Percentiles rank a stretch among this genome's conserved stretches.
Conservation (phyloP, 2,888 invertebrate species). For the Lochmaea crataegi region DNA sequence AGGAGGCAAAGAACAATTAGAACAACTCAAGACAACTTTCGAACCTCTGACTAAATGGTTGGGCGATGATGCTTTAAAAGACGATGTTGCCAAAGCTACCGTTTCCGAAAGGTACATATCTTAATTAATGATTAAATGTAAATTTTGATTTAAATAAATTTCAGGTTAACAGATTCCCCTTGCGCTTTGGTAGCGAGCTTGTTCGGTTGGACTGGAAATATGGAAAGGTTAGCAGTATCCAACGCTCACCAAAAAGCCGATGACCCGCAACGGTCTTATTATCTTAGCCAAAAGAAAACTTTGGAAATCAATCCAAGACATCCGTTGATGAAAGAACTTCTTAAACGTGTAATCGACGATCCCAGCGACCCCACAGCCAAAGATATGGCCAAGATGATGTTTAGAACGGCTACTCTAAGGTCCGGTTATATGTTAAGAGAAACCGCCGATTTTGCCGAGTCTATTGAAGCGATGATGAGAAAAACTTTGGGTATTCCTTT, state of each 20-base stretch:
- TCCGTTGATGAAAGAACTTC: slow-evolving; percentile 92
- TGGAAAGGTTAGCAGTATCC: slow-evolving; percentile 95
- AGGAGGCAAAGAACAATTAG: slow-evolving; percentile 78
- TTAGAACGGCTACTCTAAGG: slow-evolving; percentile 91
- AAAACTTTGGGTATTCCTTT: slow-evolving; percentile 80
- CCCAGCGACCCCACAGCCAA: slow-evolving; percentile 81
- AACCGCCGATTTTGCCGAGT: slow-evolving; percentile 87
- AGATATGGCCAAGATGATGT: slow-evolving; percentile 89
- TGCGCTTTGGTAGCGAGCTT: slow-evolving; percentile 96
- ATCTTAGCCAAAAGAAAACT: slow-evolving; percentile 94
- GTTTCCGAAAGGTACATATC: slow-evolving; percentile 78
- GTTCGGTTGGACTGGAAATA: slow-evolving; percentile 99
- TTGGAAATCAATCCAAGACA: slow-evolving; percentile 98
- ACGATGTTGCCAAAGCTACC: slow-evolving; percentile 80
- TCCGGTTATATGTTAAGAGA: slow-evolving; percentile 95
- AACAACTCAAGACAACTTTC: slow-evolving; percentile 80
- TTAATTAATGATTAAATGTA: neutral
- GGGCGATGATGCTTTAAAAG: slow-evolving; percentile 80
- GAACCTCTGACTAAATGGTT: slow-evolving; percentile 95
- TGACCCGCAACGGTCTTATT: slow-evolving; percentile 90
- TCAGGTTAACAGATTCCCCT: slow-evolving; percentile 83
- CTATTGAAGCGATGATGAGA: slow-evolving; percentile 91
- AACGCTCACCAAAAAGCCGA: slow-evolving; percentile 97
- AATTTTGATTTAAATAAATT: neutral
- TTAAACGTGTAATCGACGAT: slow-evolving; percentile 83